Evolutionary conservation across 2,888 invertebrate genomes (phyloP), one percentile per base, ranked within the genome.

Genomic region (Macaria notata): DNA sequence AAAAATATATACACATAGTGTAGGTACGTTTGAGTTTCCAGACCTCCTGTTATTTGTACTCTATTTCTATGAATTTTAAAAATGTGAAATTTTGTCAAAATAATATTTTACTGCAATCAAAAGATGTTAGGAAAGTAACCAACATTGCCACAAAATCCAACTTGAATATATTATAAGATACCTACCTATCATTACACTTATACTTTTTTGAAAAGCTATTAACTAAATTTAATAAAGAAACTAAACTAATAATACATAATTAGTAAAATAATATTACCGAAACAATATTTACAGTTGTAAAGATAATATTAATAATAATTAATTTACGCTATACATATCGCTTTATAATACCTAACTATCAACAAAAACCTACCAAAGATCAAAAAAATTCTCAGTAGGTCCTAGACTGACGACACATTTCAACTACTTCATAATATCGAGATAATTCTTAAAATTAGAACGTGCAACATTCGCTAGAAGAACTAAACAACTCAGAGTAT

Each of bases 211-310:
- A 82, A 79, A 88, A 87, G 87, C 88, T 87, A 83, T 54, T 8
- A 59, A 59, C 59, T 59, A 59, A 55, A 55, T 52, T 54, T 59
- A 55, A 51, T 50, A 47, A 51, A 9, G 30, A 78, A 78, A 73
- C 80, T 78, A 75, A 88, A 88, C 83, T 88, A 88, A 88, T 88
- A 87, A 88, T 88, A 89, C 87, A 80, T 54, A 61, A 52, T 86
- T 81, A 84, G 76, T 77, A 74, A 88, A 88, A 86, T 84, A 85
- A 87, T 84, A 84, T 83, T 83, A 86, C 74, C 71, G 74, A 88
- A 89, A 88, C 88, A 88, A 90, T 90, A 90, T 90, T 83, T 90
- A 90, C 90, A 90, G 72, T 82, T 81, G 84, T 77, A 82, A 80
- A 79, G 79, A 81, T 79, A 81, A 79, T 64, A 71, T 70, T 72